Percentiles rank a stretch among this genome's conserved stretches.
These are phyloP conservation scores for Melanocharis versteri DNA, from an alignment of 2,113 vertebrate species.

Conservation along the genomic window DNA sequence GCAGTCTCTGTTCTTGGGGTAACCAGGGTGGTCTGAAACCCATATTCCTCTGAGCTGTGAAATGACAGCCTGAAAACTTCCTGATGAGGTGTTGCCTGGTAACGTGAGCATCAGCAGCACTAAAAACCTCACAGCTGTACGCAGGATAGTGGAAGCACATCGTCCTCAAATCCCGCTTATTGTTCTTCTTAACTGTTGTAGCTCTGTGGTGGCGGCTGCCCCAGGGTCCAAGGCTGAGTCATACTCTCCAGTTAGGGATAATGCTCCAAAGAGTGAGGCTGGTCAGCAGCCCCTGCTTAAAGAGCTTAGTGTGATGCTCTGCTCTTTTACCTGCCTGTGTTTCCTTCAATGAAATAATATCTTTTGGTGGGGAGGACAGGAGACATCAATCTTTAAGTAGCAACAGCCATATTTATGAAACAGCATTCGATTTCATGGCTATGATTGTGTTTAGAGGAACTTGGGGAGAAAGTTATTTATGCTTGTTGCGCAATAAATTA, in stretches of 20 bases:
- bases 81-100: background rate
- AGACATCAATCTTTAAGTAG: background rate
- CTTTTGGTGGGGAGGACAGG: background rate
- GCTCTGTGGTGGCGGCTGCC: background rate
- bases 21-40: background rate
- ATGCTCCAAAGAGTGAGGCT: background rate
- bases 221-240: background rate
- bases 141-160: background rate
- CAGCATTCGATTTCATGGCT: background rate
- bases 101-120: background rate
- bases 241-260: background rate
- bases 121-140: accelerated
- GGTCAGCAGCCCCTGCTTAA: background rate
- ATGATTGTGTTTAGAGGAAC: background rate
- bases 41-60: background rate
- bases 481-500: constrained; percentile 49
- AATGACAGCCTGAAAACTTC: background rate
- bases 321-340: background rate
- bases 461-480: background rate
- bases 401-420: background rate
- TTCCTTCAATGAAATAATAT: background rate
- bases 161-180: background rate
- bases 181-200: background rate
- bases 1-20: background rate
- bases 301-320: background rate